phyloP scores from a whole-genome alignment of 2,113 vertebrate genomes.

The Oxygymnocypris stewartii region DNA sequence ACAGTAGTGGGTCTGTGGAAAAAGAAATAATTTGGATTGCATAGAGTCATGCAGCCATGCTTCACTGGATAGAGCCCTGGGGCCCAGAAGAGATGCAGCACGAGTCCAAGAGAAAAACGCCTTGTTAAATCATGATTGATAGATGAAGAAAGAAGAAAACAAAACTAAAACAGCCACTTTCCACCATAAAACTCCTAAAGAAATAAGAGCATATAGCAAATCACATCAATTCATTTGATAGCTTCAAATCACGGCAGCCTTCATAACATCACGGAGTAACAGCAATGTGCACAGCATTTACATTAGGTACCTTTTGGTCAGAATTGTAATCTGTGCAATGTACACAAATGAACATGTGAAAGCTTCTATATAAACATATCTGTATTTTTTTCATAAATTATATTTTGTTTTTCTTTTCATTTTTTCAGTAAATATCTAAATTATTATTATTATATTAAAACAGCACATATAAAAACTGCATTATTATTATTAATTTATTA shows the following conservation, averaged over 20 bases:
- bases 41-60: conserved; percentile 35
- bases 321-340: not conserved
- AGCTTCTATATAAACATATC: not conserved
- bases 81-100: not conserved
- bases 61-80: conserved; percentile 1
- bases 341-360: not conserved
- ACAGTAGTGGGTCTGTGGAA: conserved; percentile 28
- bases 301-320: not conserved
- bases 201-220: not conserved
- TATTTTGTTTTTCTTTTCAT: not conserved
- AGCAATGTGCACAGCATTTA: not conserved
- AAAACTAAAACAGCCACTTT: not conserved
- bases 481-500: too few relatives aligned
- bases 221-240: not conserved
- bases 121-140: conserved; percentile 22
- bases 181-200: not conserved
- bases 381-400: not conserved
- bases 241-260: not conserved
- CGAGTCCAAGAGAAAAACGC: not conserved
- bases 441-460: not conserved
- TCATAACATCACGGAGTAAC: not conserved
- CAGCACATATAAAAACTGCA: too few relatives aligned
- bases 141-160: conserved; percentile 11
- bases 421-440: too few relatives aligned
- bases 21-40: conserved; percentile 27